Conservation (phyloP, 2,113 vertebrate species). For the Tricholaema leucomelas region DNA sequence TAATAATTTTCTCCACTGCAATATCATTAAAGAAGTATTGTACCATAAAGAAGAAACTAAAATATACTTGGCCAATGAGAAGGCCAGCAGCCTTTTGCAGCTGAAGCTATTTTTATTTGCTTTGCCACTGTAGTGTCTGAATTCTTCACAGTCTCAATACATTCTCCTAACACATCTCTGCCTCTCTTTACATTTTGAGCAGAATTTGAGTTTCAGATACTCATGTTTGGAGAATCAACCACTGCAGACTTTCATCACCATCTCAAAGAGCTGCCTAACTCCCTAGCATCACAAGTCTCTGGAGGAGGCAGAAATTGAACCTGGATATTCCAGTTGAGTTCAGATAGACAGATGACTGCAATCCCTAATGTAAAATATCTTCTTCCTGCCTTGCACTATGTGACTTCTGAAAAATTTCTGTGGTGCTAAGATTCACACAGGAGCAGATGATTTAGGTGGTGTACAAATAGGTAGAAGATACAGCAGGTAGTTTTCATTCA, state of each 20-base stretch:
- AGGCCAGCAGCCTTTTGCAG: neutral
- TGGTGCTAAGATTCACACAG: neutral
- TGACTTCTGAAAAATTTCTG: neutral
- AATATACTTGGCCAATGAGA: constrained; percentile 25
- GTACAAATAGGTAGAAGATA: neutral
- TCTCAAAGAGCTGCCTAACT: neutral
- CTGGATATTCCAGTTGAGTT: neutral
- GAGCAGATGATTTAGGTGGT: neutral
- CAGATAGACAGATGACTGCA: neutral
- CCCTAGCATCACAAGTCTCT: neutral
- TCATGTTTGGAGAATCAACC: neutral
- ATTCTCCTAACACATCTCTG: neutral
- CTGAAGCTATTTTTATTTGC: neutral
- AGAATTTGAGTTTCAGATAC: neutral
- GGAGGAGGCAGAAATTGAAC: neutral
- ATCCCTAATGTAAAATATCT: neutral
- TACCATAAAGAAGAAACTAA: constrained; percentile 20
- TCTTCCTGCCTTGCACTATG: neutral
- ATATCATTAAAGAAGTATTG: constrained; percentile 35
- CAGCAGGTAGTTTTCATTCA: neutral
- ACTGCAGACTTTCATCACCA: neutral
- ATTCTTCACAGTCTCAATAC: neutral
- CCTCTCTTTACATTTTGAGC: neutral
- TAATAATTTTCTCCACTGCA: constrained; percentile 43
- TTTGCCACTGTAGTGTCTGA: neutral